Percentiles rank a stretch among this genome's conserved stretches.
These are phyloP conservation scores for Gambusia yucatana DNA, from an alignment of 2,797 vertebrate species.

Conservation along the genomic window DNA sequence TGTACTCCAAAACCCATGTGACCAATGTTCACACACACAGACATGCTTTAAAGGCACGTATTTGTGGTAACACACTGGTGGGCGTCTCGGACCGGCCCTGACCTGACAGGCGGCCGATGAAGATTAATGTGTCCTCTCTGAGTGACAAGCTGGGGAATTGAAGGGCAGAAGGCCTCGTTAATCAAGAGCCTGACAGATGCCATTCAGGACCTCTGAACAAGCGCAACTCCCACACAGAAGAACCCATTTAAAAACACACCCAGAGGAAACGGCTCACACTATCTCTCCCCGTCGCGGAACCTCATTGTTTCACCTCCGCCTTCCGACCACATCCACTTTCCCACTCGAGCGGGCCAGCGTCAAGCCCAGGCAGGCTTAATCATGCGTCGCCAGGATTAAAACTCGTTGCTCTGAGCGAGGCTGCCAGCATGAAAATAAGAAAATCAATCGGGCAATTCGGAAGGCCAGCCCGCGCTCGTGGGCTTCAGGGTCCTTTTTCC, in stretches of 20 bases:
- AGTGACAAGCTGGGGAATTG: slow-evolving; percentile 96
- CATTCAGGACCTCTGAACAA: slow-evolving; percentile 90
- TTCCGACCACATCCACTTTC: slow-evolving; percentile 55
- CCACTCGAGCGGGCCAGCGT: slow-evolving; percentile 40
- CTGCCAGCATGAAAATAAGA: slow-evolving; percentile 92
- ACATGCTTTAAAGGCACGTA: slow-evolving; percentile 48
- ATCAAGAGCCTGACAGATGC: slow-evolving; percentile 98
- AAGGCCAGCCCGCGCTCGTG: slow-evolving; percentile 77
- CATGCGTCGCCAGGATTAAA: slow-evolving; percentile 90
- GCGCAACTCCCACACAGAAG: slow-evolving; percentile 75
- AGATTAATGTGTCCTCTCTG: slow-evolving; percentile 98
- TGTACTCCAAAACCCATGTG: slow-evolving; percentile 39
- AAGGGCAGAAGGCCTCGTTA: slow-evolving; percentile 96
- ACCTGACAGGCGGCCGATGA: slow-evolving; percentile 94
- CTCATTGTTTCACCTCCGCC: slow-evolving; percentile 32
- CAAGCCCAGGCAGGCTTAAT: slow-evolving; percentile 75
- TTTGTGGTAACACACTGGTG: slow-evolving; percentile 58
- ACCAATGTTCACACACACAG: slow-evolving; percentile 25
- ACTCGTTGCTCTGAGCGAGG: slow-evolving; percentile 89
- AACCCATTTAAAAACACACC: slow-evolving; percentile 39
- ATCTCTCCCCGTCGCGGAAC: slow-evolving; percentile 44
- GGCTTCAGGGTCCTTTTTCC: slow-evolving; percentile 79
- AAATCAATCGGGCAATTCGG: slow-evolving; percentile 93
- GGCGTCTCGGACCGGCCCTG: slow-evolving; percentile 73
- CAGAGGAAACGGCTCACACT: slow-evolving; percentile 38